These are phyloP conservation scores for Adineta ricciae DNA, from an alignment of 2,888 invertebrate genomes.

Conservation along the genomic window DNA sequence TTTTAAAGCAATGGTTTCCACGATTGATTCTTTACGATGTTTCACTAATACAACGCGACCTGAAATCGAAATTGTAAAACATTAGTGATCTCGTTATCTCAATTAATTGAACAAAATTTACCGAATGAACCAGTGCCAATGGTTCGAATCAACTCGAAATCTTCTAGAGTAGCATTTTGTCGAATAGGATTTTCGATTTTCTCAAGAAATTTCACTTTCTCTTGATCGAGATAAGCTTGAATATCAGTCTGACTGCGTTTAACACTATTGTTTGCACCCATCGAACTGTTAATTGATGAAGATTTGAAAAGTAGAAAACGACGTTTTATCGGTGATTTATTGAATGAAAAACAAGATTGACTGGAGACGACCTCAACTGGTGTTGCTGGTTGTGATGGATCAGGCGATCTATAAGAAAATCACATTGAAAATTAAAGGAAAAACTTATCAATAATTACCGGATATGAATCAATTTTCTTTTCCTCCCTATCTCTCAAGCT, in stretches of 20 bases:
- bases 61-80: too few relatives aligned
- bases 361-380: too few relatives aligned
- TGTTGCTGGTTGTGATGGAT: background rate
- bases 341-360: too few relatives aligned
- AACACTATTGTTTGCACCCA: background rate
- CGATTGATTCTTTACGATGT: background rate
- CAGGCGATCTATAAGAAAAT: background rate
- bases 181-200: slow-evolving; percentile 2
- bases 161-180: slow-evolving; percentile 26
- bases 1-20: slow-evolving; percentile 21
- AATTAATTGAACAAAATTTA: too few relatives aligned
- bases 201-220: background rate
- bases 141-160: slow-evolving; percentile 28
- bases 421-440: background rate
- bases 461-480: background rate
- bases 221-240: background rate
- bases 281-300: background rate
- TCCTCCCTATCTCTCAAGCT: background rate
- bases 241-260: background rate
- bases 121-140: slow-evolving; percentile 33
- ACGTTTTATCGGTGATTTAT: too few relatives aligned
- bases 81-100: too few relatives aligned
- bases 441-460: background rate
- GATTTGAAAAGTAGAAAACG: background rate
- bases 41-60: background rate